Base-by-base conservation (phyloP, 2,797 vertebrate species). In the Podargus strigoides region DNA sequence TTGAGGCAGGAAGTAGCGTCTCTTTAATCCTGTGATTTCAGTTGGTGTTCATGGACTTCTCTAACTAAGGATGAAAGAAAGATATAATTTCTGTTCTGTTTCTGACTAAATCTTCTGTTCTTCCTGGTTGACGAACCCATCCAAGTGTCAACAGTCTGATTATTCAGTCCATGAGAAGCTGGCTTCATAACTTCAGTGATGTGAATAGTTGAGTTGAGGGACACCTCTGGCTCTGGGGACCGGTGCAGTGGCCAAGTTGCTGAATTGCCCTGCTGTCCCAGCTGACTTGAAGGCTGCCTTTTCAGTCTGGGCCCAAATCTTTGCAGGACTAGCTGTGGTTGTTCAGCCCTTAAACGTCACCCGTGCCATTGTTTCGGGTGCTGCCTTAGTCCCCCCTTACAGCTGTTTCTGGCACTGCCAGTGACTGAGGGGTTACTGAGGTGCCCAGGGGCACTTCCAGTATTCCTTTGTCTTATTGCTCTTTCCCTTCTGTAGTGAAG, bases 201-300 rank as follows among this genome's bases (percentile, higher is more conserved):
- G 37, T 30, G 36, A 50, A 7, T 47, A 13, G 9, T 19, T 18
- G 49, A 4, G 22, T 5, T 70, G 49, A 69, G n/a, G 37, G 39
- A 32, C 12, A 7, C 26, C 2, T 8, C 1, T 37, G 36, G 15
- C 5, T 1, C 36, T 69, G 42, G 15, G 19, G 7, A 21, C 49
- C 0, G 0, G n/a, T 30, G 14, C 21, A 12, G 46, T n/a, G 47
- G 12, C 20, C 0, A 1, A 22, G 39, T 9, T 68, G 30, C 42
- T 79, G 17, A 24, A 26, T 46, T 2, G 4, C 5, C 34, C 12
- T 21, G 16, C 15, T 21, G 12, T 26, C 13, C 5, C 24, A 50
- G 37, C 41, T 3, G 2, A 3, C 10, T 24, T 46, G 32, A 15
- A 37, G 27, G 30, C 17, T 86, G 28, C 20, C 11, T 32, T 34